Conservation (phyloP, 2,888 invertebrate genomes). For the Spatulosminthurus flaviceps region DNA sequence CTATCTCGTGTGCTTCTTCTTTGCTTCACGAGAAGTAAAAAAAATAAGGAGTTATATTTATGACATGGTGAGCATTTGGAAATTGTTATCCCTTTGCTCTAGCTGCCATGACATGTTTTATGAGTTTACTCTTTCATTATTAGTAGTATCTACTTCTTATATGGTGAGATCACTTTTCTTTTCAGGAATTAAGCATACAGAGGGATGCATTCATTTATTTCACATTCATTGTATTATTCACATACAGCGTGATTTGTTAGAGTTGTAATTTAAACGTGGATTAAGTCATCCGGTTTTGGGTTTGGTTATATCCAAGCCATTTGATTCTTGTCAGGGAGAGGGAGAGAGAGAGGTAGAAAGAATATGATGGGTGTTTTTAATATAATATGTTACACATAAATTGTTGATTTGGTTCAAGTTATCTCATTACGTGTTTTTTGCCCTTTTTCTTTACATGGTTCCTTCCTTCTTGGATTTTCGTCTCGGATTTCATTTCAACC, state of each 20-base stretch:
- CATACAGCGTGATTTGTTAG: background rate
- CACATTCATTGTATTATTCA: background rate
- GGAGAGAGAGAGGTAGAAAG: too few species aligned
- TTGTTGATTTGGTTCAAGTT: background rate
- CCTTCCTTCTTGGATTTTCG: background rate
- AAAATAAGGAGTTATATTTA: background rate
- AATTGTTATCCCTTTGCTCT: conserved; percentile 7
- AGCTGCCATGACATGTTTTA: conserved; percentile 18
- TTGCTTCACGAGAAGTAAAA: background rate
- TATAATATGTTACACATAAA: too few species aligned
- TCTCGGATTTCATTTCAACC: background rate
- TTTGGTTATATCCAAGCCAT: conserved; percentile 12
- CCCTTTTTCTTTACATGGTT: background rate
- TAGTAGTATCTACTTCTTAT: conserved; percentile 1
- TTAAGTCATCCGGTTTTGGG: conserved; percentile 18
- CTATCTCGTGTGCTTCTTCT: background rate
- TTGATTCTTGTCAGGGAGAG: conserved; percentile 4
- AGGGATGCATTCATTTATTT: conserved; percentile 13
- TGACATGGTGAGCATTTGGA: conserved; percentile 14
- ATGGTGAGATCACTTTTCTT: conserved; percentile 8
- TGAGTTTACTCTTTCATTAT: conserved; percentile 9
- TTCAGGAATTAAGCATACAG: conserved; percentile 13
- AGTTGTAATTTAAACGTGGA: background rate
- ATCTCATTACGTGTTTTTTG: background rate
- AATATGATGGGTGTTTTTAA: background rate